A percentile compares a stretch with the other conserved stretches of the same genome.
These are phyloP conservation scores for Agelaius tricolor DNA, from an alignment of 2,113 vertebrate genomes.

Conservation along the genomic window DNA sequence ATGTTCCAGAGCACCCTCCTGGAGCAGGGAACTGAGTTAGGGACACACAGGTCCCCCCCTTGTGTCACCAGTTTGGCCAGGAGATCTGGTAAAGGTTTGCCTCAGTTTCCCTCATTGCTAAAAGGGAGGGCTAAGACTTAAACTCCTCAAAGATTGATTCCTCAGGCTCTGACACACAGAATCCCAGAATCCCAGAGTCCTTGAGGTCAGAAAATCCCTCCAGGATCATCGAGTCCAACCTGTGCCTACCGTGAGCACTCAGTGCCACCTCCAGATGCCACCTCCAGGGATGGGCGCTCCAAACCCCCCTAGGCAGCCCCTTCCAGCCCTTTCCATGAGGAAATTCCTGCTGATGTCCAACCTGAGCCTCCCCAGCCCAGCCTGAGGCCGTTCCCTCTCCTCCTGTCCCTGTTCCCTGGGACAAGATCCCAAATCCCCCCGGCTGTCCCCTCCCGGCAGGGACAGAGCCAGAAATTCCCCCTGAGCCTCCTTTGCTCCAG, in stretches of 20 bases:
- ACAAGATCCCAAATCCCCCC: background rate
- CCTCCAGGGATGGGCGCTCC: background rate
- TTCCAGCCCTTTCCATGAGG: background rate
- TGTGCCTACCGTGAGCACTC: background rate
- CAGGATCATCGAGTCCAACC: accelerated
- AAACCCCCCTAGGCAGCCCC: background rate
- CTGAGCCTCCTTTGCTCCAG: background rate
- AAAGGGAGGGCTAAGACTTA: background rate
- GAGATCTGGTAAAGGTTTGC: background rate
- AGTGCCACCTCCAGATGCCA: background rate
- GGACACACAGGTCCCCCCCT: background rate
- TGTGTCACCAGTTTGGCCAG: background rate
- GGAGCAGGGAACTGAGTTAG: background rate
- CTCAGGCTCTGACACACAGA: background rate
- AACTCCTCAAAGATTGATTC: background rate
- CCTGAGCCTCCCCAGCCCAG: background rate
- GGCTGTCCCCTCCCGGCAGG: background rate
- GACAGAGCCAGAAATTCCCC: background rate
- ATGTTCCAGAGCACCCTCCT: background rate
- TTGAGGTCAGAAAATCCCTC: background rate
- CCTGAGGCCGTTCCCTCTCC: background rate
- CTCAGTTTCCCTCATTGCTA: background rate
- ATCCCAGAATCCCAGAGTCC: background rate
- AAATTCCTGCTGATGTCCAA: background rate
- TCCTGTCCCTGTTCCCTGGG: background rate